Evolutionary conservation across 2,888 invertebrate species (phyloP), one percentile per base, ranked within the genome.

Genomic region (Platycnemis pennipes): DNA sequence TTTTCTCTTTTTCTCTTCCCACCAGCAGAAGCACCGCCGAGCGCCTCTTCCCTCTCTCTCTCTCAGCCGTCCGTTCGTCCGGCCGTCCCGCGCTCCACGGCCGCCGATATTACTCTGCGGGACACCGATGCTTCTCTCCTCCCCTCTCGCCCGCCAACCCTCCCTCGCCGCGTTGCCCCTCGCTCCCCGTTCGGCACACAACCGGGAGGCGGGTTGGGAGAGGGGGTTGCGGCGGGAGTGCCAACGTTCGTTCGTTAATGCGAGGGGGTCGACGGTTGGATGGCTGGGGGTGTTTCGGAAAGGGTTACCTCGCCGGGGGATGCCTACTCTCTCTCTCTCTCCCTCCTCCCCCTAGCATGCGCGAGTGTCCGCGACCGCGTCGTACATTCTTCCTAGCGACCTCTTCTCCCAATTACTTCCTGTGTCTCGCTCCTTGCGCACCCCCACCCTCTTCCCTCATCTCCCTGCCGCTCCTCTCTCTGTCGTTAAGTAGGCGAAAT

Each of bases 101-200:
- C 63, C 91, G 91, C 91, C 91, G 63, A 63, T 91, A 91, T 91
- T 91, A 91, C 91, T 91, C 91, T 91, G 91, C 69, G 91, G 91
- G 91, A 91, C 91, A 91, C 91, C 63, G 44, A 37, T 37, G 13
- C 19, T 19, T 19, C 42, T 31, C n/a, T 53, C 49, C 46, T 7
- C 46, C 31, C 31, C 89, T 44, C 56, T 44, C 91, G 44, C 22
- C 26, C 53, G 42, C 26, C 26, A 7, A 42, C 26, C n/a, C 37
- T 37, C 56, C 37, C 26, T 16, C 49, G 0, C 88, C 53, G 5
- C 37, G 37, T 44, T 26, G 2, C 42, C 56, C 26, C 63, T 44
- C 91, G 19, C 31, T 37, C 53, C 88, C 49, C 46, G 49, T 49
- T 88, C 88, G 53, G 31, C 49, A 11, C 26, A 87, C 45, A 42